Percentiles rank a stretch among this genome's conserved stretches.
These are phyloP conservation scores for Ptilonorhynchus violaceus DNA, from an alignment of 2,113 vertebrate genomes.

Conservation along the genomic window DNA sequence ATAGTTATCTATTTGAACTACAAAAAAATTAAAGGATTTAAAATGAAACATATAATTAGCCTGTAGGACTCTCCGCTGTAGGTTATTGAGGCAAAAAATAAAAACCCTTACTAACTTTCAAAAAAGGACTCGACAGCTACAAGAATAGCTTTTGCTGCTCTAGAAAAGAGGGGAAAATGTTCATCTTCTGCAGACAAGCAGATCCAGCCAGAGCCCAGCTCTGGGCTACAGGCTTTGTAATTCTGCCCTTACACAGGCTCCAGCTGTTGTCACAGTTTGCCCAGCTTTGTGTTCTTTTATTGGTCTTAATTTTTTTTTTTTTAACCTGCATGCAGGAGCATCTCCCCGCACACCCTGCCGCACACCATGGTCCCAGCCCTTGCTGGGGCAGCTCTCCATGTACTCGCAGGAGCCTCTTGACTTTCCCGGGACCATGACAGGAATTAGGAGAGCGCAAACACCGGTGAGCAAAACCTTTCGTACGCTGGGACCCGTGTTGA, in stretches of 20 bases:
- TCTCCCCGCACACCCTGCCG: neutral
- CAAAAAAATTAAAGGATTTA: constrained; percentile 61
- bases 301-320: neutral
- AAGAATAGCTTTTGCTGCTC: constrained; percentile 13
- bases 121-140: constrained; percentile 6
- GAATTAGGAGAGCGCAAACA: neutral
- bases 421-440: neutral
- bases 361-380: fast-evolving
- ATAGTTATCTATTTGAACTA: constrained; percentile 61
- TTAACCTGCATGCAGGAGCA: fast-evolving
- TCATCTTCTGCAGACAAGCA: neutral
- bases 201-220: neutral
- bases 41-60: constrained; percentile 69
- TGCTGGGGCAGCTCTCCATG: fast-evolving
- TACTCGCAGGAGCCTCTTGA: fast-evolving
- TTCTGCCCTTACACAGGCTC: neutral
- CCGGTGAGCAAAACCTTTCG: neutral
- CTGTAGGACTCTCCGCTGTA: constrained; percentile 62
- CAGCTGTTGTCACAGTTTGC: neutral
- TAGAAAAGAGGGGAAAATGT: neutral
- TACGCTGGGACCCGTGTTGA: neutral
- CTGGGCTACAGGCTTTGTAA: neutral
- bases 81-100: constrained; percentile 45
- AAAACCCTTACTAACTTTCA: neutral
- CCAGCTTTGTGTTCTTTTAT: neutral